Evolutionary conservation across 53 echinoderm and acorn worm species (phyloP), one percentile per base, ranked within the genome.

Genomic region (Actinopyga echinites): DNA sequence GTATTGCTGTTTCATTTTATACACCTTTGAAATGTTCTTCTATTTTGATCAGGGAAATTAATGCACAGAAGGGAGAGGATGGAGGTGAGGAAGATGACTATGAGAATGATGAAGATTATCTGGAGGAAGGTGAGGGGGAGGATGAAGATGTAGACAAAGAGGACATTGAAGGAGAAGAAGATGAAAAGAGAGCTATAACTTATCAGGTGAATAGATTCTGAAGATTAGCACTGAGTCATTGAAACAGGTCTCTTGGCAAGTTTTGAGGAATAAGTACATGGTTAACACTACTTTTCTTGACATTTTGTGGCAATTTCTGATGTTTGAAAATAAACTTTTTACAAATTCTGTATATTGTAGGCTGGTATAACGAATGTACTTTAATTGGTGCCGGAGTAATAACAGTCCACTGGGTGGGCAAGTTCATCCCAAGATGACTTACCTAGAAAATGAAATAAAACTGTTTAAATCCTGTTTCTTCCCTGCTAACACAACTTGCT

Each of bases 141-240:
- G 69, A 29, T 22, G 69, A 26, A 1, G 87, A 84, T 28, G 80
- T n/a, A 19, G 78, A 56, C 30, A 74, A 73, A 33, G 93, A 91
- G 33, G 87, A 75, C 17, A 33, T 73, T 32, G 93, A 88, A 49
- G 84, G 35, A 12, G 86, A 83, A 29, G 87, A 86, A 66, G 83
- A 86, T 45, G 89, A 62, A 30, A 95, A 95, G 78, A 86, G 95
- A 83, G 95, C 86, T 53, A 95, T 95, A 55, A 93, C 95, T 0
- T 95, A 95, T 45, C 88, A 95, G 86, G 95, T 95, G 17, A 55
- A 87, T 74, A 19, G 24, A 26, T 20, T 56, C 28, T 0, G 45
- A 69, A n/a, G 3, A 25, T 17, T 17, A 49, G n/a, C n/a, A n/a
- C n/a, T n/a, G n/a, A n/a, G n/a, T 55, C 56, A 28, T 28, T 3